Base-by-base conservation (phyloP, 2,888 invertebrate species). In the Schrankia costaestrigalis region DNA sequence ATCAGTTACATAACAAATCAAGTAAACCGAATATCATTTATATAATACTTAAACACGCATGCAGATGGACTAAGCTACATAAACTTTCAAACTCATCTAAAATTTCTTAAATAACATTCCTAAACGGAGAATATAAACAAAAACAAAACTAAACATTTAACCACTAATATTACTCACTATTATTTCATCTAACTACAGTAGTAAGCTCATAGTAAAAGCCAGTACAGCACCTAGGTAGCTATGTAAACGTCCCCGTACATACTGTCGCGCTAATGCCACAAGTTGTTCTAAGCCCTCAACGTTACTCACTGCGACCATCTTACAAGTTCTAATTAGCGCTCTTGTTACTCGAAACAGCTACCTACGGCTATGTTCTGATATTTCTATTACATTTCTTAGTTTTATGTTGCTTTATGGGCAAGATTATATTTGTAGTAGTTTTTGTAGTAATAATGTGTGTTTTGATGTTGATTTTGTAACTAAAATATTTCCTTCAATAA, bases 321-420 rank as follows among this genome's bases (percentile, higher is more conserved):
- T 70, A 64, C 63, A 64, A 70, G 63, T 66, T 62, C 69, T 68
- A 70, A 69, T 68, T 70, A 69, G 67, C 55, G 51, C 54, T 48
- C 69, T 59, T 68, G 67, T 70, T 58, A 52, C 69, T 55, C 29
- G 57, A 53, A 61, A 65, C 60, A 59, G 49, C 59, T 61, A 60
- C 58, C 56, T 48, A 53, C 54, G 41, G 35, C 46, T 45, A 46
- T 47, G 53, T 53, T 41, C 9, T 17, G 42, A 47, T 47, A 56
- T 56, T 46, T 58, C 45, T 46, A 42, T 51, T 46, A 46, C 45
- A 47, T 45, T 45, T 25, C 21, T 27, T 37, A 34, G 24, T 18
- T 15, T 37, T 44, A 22, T 19, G 11, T 34, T 25, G 12, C 14
- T 26, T 32, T 31, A 17, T 19, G 15, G 24, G 8, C 12, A 12